Evolutionary conservation across 2,797 vertebrate species (phyloP), one percentile per base, ranked within the genome.

Genomic region (Lithobates pipiens): DNA sequence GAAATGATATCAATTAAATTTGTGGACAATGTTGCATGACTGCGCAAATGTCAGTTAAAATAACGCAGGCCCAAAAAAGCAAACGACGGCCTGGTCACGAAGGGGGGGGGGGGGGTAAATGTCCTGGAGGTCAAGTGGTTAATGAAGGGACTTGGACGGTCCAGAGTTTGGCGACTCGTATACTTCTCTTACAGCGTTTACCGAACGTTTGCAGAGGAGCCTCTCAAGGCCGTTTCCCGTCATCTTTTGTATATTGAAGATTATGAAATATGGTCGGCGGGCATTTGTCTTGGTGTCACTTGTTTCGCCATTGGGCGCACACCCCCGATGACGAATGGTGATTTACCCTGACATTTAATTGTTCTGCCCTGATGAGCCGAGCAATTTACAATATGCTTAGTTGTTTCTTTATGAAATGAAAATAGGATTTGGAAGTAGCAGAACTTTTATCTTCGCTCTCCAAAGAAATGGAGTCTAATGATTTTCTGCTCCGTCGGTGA

Each of bases 391-490:
- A 75, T 42, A 10, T 57, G 32, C 73, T 82, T 77, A 63, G 79
- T 71, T 82, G 44, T 77, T 86, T 50, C 79, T 86, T 82, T 77
- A 63, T 82, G 65, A 73, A 72, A 81, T 76, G 34, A 81, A 77
- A 86, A 72, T n/a, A 71, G 44, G 25, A 86, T 82, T 86, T 82
- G 77, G 36, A 63, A 69, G 57, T 21, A 10, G 25, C 7, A 9
- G n/a, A 82, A 82, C 9, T 71, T 72, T 77, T 72, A 34, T 86
- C 73, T 72, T 69, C 57, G 7, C 34, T 46, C 27, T 54, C 71
- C 16, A 11, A 44, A 75, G 75, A 36, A 71, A 77, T 50, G 11
- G 10, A n/a, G 36, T 39, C 63, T 57, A 68, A 68, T 83, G 72
- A 76, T 76, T 85, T 54, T 73, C 25, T 9, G 15, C 11, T 63